Evolutionary conservation across 2,888 invertebrate species (phyloP).

Genomic region (Subacronicta megacephala): DNA sequence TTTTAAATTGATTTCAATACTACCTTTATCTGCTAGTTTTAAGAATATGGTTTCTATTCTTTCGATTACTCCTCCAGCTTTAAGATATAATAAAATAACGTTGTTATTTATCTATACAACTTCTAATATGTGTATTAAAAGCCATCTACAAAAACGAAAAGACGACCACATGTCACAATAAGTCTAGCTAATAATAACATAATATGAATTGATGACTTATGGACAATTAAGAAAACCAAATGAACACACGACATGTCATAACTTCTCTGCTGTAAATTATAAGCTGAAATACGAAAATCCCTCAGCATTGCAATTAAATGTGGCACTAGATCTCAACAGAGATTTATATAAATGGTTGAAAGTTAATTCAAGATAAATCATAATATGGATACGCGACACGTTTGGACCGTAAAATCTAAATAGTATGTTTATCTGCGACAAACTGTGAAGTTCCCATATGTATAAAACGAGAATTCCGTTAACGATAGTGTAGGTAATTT

Average conservation of each 20-base stretch:
- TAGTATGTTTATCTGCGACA: slow-evolving; percentile 12
- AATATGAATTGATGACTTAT: slow-evolving; percentile 17
- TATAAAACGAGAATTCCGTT: slow-evolving; percentile 9
- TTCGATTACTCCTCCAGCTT: too few relatives aligned
- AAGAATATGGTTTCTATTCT: not conserved
- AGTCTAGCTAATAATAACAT: slow-evolving; percentile 11
- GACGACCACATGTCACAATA: not conserved
- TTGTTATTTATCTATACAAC: too few relatives aligned
- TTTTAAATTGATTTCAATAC: too few relatives aligned
- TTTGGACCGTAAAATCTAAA: slow-evolving; percentile 21
- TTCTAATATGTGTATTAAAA: too few relatives aligned
- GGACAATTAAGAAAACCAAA: slow-evolving; percentile 22
- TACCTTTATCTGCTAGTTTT: too few relatives aligned
- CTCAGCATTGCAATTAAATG: slow-evolving; percentile 35
- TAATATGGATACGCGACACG: slow-evolving; percentile 40
- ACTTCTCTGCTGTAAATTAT: slow-evolving; percentile 37
- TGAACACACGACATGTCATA: slow-evolving; percentile 21
- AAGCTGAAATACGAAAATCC: slow-evolving; percentile 30
- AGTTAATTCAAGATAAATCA: slow-evolving; percentile 33
- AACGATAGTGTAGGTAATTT: slow-evolving; percentile 10
- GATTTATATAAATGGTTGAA: slow-evolving; percentile 32
- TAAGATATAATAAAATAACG: too few relatives aligned
- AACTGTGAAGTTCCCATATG: not conserved
- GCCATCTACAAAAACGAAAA: not conserved
- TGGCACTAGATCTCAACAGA: slow-evolving; percentile 32